A percentile compares a stretch with the other conserved stretches of the same genome.
phyloP scores from a whole-genome alignment of 2,797 vertebrate species.

The Fratercula arctica region DNA sequence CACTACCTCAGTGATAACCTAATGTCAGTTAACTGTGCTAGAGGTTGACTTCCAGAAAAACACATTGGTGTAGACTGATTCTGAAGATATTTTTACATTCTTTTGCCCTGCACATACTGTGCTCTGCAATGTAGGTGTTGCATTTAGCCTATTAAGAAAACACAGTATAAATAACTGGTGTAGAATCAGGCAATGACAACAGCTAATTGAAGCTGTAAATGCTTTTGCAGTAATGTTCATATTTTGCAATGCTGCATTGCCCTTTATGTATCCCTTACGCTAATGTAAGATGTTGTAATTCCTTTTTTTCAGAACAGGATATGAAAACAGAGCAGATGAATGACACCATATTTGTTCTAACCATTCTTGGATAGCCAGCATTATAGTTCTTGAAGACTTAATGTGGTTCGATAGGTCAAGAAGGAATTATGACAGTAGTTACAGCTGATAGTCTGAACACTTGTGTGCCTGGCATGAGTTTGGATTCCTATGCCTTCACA shows the following conservation, averaged over 20 bases:
- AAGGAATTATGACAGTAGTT: background rate
- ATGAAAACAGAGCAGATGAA: background rate
- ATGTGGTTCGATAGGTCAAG: background rate
- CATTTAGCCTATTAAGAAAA: background rate
- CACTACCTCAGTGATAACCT: background rate
- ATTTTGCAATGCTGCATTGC: background rate
- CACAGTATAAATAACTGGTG: background rate
- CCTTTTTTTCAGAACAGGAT: background rate
- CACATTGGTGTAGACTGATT: background rate
- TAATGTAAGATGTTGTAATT: background rate
- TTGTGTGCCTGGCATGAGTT: background rate
- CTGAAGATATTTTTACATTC: background rate
- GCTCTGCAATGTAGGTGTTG: background rate
- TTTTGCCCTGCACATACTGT: background rate
- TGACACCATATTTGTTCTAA: background rate
- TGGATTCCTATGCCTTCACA: background rate
- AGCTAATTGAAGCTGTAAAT: background rate
- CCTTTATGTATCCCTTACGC: background rate
- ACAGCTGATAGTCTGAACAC: background rate
- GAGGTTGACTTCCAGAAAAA: background rate
- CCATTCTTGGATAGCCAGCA: background rate
- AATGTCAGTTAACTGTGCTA: background rate
- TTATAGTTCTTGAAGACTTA: background rate
- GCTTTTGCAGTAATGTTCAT: background rate
- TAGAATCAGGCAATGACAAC: background rate